Percentiles rank a stretch among this genome's conserved stretches.
Conservation (phyloP, 2,797 vertebrate species). For the Luscinia luscinia region DNA sequence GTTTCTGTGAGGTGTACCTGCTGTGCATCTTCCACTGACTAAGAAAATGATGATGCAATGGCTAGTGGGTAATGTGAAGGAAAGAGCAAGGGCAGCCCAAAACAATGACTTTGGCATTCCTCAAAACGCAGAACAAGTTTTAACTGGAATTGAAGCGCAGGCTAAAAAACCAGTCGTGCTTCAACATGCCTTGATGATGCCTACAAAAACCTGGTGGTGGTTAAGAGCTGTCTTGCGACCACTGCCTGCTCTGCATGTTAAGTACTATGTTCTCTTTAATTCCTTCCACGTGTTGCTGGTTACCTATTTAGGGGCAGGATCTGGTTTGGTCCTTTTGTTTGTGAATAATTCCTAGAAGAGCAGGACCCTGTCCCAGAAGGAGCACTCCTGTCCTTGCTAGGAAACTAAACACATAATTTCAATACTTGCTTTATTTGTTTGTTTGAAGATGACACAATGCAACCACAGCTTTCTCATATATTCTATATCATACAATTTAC, state of each 20-base stretch:
- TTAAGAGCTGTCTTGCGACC: background rate
- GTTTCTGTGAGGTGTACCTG: background rate
- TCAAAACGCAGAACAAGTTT: conserved; percentile 35
- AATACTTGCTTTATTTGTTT: background rate
- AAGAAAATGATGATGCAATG: background rate
- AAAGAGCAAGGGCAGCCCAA: background rate
- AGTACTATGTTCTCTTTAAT: background rate
- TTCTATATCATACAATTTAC: background rate
- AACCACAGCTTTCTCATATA: background rate
- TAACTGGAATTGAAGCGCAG: conserved; percentile 16
- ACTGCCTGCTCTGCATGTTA: background rate
- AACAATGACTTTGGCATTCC: background rate
- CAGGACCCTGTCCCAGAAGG: background rate
- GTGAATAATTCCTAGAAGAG: background rate
- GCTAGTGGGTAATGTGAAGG: background rate
- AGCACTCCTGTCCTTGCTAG: background rate
- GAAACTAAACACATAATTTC: background rate
- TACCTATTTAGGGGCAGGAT: background rate
- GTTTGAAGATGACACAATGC: background rate
- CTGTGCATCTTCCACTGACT: background rate
- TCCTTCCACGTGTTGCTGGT: background rate
- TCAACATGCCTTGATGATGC: background rate
- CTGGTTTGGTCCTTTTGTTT: background rate
- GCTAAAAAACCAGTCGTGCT: conserved; percentile 5
- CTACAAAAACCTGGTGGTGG: background rate